These are phyloP conservation scores for Drosophila ambigua DNA, from an alignment of 1,140 invertebrate genomes.

Conservation along the genomic window DNA sequence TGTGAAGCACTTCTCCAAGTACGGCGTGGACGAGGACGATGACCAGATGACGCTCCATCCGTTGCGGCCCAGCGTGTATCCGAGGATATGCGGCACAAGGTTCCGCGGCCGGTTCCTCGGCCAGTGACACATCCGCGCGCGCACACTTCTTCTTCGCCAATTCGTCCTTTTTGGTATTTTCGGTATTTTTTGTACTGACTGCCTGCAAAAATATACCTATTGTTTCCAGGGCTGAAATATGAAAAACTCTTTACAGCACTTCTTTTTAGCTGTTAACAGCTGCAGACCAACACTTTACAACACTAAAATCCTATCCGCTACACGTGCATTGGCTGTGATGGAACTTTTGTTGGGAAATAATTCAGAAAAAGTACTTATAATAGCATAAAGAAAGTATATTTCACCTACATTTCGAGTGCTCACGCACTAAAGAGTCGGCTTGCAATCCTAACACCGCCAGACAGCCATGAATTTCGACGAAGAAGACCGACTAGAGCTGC, in stretches of 20 bases:
- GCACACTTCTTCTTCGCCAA: too few species aligned
- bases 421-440: conserved; percentile 13
- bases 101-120: too few species aligned
- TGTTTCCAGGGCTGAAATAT: background rate
- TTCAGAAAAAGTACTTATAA: conserved; percentile 11
- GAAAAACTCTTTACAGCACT: too few species aligned
- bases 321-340: conserved; percentile 43
- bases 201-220: background rate
- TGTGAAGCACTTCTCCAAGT: too few species aligned
- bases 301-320: conserved; percentile 1
- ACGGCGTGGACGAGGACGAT: too few species aligned
- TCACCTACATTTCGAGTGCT: conserved; percentile 7
- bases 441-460: background rate
- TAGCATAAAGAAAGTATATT: background rate
- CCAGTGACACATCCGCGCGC: too few species aligned
- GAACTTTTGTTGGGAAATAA: conserved; percentile 13
- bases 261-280: background rate
- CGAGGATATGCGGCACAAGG: too few species aligned
- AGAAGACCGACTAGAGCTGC: conserved; percentile 76
- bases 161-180: too few species aligned
- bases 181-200: too few species aligned
- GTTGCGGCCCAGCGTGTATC: too few species aligned
- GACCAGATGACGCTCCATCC: too few species aligned
- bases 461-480: conserved; percentile 70
- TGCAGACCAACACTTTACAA: background rate